These are phyloP conservation scores for Ostrea denselamellosa DNA, from an alignment of 1,140 invertebrate species.

Conservation along the genomic window DNA sequence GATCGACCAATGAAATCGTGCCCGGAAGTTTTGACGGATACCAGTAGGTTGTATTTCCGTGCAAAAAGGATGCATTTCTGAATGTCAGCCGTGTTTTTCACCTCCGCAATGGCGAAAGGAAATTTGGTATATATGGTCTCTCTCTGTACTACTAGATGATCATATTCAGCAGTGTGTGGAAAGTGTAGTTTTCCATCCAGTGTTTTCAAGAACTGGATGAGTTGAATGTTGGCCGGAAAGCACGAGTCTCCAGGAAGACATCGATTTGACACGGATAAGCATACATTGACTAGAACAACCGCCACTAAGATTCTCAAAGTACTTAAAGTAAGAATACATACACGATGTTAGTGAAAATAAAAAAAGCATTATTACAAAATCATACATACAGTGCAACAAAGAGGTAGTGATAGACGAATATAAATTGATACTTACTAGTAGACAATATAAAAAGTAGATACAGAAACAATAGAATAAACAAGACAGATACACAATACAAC, in stretches of 20 bases:
- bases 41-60: conserved; percentile 53
- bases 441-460: too few relatives aligned
- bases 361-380: not conserved
- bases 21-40: conserved; percentile 60
- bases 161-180: conserved; percentile 39
- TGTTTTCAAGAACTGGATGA: conserved; percentile 11
- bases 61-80: conserved; percentile 59
- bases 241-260: conserved; percentile 47
- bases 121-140: conserved; percentile 48
- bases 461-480: too few relatives aligned
- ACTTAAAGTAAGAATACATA: not conserved
- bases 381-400: not conserved
- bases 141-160: conserved; percentile 33
- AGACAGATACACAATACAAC: too few relatives aligned
- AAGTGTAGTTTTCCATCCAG: conserved; percentile 39
- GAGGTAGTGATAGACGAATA: not conserved
- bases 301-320: not conserved
- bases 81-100: conserved; percentile 45
- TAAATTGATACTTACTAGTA: too few relatives aligned
- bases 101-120: conserved; percentile 11
- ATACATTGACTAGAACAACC: not conserved
- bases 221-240: conserved; percentile 39
- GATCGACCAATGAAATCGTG: conserved; percentile 62
- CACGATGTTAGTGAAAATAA: not conserved
- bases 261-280: conserved; percentile 9